These are phyloP conservation scores for Scolanthus callimorphus DNA, from an alignment of 92 coral and sea anemone species.

Conservation along the genomic window DNA sequence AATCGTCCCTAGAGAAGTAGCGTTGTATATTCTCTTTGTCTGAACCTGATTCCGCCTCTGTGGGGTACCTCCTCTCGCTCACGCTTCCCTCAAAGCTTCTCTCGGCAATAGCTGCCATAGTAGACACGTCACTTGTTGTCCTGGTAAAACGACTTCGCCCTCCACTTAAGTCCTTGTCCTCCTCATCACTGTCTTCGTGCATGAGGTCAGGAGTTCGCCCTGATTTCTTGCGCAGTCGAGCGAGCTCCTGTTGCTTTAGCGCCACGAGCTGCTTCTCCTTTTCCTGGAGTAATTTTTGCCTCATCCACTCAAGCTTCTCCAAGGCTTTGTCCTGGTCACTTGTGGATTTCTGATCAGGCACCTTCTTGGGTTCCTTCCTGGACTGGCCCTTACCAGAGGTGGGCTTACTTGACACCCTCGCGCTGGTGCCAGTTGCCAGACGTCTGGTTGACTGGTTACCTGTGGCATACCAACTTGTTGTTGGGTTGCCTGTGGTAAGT, in stretches of 20 bases:
- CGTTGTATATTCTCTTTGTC: slow-evolving; percentile 56
- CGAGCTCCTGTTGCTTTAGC: slow-evolving; percentile 66
- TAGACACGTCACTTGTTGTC: slow-evolving; percentile 64
- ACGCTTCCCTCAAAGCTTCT: slow-evolving; percentile 28
- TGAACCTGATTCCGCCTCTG: slow-evolving; percentile 55
- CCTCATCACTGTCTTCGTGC: background rate
- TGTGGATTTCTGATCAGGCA: background rate
- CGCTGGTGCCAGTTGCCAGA: background rate
- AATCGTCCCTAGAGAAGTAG: no score
- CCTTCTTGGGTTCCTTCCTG: background rate
- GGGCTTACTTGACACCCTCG: background rate
- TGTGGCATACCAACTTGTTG: slow-evolving; percentile 20
- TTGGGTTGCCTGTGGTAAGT: background rate
- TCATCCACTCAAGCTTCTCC: slow-evolving; percentile 54
- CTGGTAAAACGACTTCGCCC: background rate
- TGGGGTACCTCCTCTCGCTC: slow-evolving; percentile 1
- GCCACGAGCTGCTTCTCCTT: slow-evolving; percentile 54
- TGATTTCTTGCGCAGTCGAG: slow-evolving; percentile 47
- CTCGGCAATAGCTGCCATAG: slow-evolving; percentile 64
- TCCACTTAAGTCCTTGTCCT: background rate
- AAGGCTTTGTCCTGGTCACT: slow-evolving; percentile 43
- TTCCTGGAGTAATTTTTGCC: slow-evolving; percentile 55
- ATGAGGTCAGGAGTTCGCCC: slow-evolving; percentile 5
- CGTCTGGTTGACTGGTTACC: slow-evolving; percentile 1
- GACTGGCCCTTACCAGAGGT: background rate